Base-by-base conservation (phyloP, 2,888 invertebrate species). In the Pyralis farinalis region DNA sequence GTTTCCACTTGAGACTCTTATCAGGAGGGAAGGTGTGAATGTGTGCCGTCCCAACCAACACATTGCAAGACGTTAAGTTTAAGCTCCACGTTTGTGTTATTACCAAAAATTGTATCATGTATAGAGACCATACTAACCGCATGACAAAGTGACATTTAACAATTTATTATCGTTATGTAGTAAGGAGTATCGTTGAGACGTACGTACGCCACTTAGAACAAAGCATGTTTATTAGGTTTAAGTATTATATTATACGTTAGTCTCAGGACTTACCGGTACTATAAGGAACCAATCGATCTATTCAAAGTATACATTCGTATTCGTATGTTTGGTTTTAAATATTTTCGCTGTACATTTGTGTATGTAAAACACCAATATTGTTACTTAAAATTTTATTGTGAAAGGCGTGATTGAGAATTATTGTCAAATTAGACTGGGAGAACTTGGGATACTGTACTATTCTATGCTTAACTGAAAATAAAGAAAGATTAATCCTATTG, bases 381-480 rank as follows among this genome's bases (percentile, higher is more conserved):
- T 58, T 71, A 61, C 61, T 64, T 67, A 65, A 60, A 48, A 54
- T 60, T 46, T 55, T 42, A 50, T 59, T 61, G 65, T 67, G 66
- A 61, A 58, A 51, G 59, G 72, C 67, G 73, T 70, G 74, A 63
- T 46, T 67, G 76, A 30, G 62, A 56, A 58, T 58, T 53, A 16
- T 55, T 73, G 81, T 80, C 79, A 58, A 68, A 68, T 69, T 76
- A 71, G 78, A 81, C 83, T 83, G 82, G 44, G 83, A 71, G 70
- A 74, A 75, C 69, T 74, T 77, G 80, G 71, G 72, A 73, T 79
- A 84, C 73, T 86, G 83, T 87, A 86, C 81, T 87, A 85, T 80
- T 87, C 83, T 88, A 85, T 88, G 87, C 87, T 88, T 87, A 86
- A 82, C 73, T 83, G 81, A 82, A 84, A 87, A 87, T 86, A 86